Conservation (phyloP, 1,140 invertebrate genomes). For the Cryptotermes secundus region DNA sequence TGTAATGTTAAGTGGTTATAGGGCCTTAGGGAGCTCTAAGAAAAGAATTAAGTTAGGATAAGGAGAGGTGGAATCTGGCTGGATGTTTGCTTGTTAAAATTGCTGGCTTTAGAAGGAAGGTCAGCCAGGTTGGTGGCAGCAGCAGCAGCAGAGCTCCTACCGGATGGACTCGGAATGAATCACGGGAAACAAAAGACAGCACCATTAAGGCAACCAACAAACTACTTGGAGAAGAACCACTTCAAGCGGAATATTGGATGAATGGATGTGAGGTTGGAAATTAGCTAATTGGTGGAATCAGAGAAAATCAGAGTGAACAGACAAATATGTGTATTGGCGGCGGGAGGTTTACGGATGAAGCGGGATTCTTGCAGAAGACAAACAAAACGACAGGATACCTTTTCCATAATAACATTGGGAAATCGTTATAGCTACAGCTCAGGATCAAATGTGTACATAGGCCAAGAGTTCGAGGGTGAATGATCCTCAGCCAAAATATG, state of each 20-base stretch:
- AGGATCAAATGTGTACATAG: too few relatives aligned
- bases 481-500: too few relatives aligned
- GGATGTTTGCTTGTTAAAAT: constrained; percentile 11
- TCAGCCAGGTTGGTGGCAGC: neutral
- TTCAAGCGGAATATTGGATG: neutral
- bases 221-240: neutral
- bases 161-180: neutral
- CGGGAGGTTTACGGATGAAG: too few relatives aligned
- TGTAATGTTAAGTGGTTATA: constrained; percentile 18
- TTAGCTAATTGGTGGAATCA: too few relatives aligned
- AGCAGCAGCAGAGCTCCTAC: neutral
- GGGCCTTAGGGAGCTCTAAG: neutral
- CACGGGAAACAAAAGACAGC: neutral
- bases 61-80: neutral
- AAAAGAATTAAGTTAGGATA: constrained; percentile 9
- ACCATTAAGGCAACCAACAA: neutral
- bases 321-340: too few relatives aligned
- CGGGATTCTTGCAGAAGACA: too few relatives aligned
- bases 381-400: too few relatives aligned
- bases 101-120: neutral
- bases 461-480: too few relatives aligned
- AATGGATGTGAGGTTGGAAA: neutral
- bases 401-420: too few relatives aligned
- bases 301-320: too few relatives aligned
- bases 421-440: too few relatives aligned